Evolutionary conservation across 2,113 vertebrate genomes (phyloP).

Genomic region (Pteruthius melanotis): DNA sequence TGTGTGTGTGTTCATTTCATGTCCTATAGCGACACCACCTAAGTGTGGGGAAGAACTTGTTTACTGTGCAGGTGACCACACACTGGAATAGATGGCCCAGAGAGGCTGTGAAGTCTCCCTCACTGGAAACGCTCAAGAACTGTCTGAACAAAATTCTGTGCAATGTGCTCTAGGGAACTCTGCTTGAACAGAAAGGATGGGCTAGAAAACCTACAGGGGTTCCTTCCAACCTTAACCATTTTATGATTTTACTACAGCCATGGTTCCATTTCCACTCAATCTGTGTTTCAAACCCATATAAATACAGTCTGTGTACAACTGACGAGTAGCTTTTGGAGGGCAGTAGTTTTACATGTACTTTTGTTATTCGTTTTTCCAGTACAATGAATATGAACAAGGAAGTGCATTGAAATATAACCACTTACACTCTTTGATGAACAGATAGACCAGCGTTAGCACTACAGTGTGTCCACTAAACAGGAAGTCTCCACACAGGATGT

Average conservation of each 20-base stretch:
- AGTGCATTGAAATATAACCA: not conserved
- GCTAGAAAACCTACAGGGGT: not conserved
- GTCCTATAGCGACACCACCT: too few species aligned
- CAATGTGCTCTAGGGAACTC: not conserved
- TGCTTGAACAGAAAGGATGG: not conserved
- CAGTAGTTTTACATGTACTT: not conserved
- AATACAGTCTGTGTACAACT: not conserved
- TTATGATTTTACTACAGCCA: not conserved
- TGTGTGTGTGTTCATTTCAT: too few species aligned
- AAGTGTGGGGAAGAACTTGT: not conserved
- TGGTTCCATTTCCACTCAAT: not conserved
- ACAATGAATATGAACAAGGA: not conserved
- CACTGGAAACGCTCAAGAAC: not conserved
- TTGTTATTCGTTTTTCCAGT: not conserved
- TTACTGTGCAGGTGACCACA: not conserved
- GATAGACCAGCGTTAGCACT: slow-evolving; percentile 89
- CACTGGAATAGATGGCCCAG: not conserved
- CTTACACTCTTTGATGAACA: slow-evolving; percentile 99
- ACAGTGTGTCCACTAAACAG: slow-evolving; percentile 97
- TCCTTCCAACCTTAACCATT: too few species aligned
- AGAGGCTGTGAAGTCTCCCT: not conserved
- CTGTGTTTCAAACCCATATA: not conserved
- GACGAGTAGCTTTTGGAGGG: not conserved
- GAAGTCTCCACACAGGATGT: slow-evolving; percentile 95
- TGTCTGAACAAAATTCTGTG: not conserved